phyloP scores from a whole-genome alignment of 2,888 invertebrate species.

The Pristionchus arcanus region DNA sequence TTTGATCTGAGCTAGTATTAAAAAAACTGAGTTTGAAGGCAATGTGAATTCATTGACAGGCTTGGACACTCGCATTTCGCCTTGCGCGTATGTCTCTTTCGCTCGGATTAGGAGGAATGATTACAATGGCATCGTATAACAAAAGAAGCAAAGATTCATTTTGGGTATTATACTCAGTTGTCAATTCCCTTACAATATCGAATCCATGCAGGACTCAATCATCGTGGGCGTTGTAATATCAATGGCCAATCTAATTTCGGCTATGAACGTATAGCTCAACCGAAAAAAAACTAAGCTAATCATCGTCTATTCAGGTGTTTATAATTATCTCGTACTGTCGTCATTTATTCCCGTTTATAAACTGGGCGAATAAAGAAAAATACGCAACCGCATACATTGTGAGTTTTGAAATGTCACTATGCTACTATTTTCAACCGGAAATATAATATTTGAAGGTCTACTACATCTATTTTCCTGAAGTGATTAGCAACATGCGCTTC shows the following conservation, averaged over 20 bases:
- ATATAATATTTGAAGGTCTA: background rate
- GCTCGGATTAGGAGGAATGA: conserved; percentile 32
- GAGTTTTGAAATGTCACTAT: background rate
- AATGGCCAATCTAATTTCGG: background rate
- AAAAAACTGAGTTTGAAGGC: no score
- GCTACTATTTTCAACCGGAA: background rate
- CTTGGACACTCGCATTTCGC: background rate
- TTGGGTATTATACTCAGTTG: background rate
- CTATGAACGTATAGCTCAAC: background rate
- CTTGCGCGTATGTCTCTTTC: background rate
- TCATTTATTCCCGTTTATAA: background rate
- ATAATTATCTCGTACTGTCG: background rate
- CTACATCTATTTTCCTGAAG: background rate
- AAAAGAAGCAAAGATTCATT: background rate
- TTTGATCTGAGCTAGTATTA: no score
- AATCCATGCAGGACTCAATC: background rate
- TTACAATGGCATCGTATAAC: background rate
- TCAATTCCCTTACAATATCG: background rate
- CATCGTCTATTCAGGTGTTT: background rate
- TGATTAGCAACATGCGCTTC: background rate
- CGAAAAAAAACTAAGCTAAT: background rate
- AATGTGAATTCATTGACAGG: background rate
- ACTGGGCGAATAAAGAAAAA: background rate
- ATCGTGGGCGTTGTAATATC: background rate
- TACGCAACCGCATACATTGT: background rate